Base-by-base conservation (phyloP, 2,888 invertebrate species). In the Drosophila limbata region DNA sequence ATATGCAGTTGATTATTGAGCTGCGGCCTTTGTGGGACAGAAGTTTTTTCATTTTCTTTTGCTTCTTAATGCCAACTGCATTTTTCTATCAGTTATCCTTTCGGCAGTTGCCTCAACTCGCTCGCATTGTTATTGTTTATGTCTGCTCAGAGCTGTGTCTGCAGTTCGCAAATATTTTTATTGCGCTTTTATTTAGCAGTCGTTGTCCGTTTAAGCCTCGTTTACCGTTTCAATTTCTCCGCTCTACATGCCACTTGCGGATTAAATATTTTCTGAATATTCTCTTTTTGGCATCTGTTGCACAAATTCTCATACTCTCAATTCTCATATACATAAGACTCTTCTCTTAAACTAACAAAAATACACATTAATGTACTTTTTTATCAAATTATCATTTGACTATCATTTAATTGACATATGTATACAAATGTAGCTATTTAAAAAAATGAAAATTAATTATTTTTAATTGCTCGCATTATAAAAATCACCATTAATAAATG, bases 131-230 rank as follows among this genome's bases (percentile, higher is more conserved):
- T 73, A 65, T 71, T 80, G 17, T 63, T 63, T 72, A 60, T 52
- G 62, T 68, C 72, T 71, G 72, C 50, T 64, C 25, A 47, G 48
- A 59, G 56, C 40, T 75, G 69, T 72, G 69, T 69, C 57, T 66
- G 60, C 50, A 40, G 33, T 62, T 64, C 50, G 68, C 65, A 78
- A 82, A 86, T 84, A 79, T 72, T 84, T 83, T 83, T 87, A 86
- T 83, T 81, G 77, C 72, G 40, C 82, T 79, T 79, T 86, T 84
- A 81, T 84, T 84, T 79, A 74, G 73, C 77, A 66, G 63, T 63
- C 60, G 71, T 53, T 63, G 65, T 63, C 69, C 39, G 68, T 45
- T 77, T 85, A 67, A 59, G 62, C 65, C 45, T 72, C 77, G 79
- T 78, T 86, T 74, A 79, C 81, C 64, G 70, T 66, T 86, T 78